Percentiles rank a stretch among this genome's conserved stretches.
These are phyloP conservation scores for Merluccius polli DNA, from an alignment of 2,797 vertebrate species.

Conservation along the genomic window DNA sequence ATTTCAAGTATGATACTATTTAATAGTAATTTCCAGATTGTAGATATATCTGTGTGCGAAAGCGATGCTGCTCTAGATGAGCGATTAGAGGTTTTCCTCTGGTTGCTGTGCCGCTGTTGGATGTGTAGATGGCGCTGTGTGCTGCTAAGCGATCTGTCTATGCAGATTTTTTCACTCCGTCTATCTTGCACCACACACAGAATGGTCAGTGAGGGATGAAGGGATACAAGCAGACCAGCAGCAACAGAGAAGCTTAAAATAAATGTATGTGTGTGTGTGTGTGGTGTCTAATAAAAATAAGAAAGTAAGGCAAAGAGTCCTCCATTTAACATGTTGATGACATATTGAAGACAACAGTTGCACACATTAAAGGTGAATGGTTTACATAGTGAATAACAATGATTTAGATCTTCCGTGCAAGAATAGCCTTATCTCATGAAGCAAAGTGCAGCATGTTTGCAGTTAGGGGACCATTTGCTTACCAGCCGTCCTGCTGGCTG, in stretches of 20 bases:
- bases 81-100: slow-evolving; percentile 26
- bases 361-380: no score
- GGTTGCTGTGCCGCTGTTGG: slow-evolving; percentile 21
- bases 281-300: no score
- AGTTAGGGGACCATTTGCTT: no score
- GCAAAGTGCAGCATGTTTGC: no score
- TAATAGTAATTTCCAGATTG: no score
- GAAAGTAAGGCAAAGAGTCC: no score
- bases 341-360: no score
- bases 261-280: background rate
- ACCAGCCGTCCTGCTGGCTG: background rate
- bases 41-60: slow-evolving; percentile 3
- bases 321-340: no score
- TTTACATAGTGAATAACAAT: no score
- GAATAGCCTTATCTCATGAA: background rate
- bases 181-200: background rate
- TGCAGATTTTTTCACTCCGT: slow-evolving; percentile 22
- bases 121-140: slow-evolving; percentile 29
- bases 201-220: slow-evolving; percentile 13
- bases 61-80: slow-evolving; percentile 13
- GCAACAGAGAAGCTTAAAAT: slow-evolving; percentile 14
- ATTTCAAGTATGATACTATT: no score
- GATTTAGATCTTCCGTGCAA: background rate
- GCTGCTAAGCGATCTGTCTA: slow-evolving; percentile 46
- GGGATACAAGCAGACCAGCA: slow-evolving; percentile 14